phyloP scores from a whole-genome alignment of 53 echinoderm and acorn worm species.

The Antedon mediterranea region DNA sequence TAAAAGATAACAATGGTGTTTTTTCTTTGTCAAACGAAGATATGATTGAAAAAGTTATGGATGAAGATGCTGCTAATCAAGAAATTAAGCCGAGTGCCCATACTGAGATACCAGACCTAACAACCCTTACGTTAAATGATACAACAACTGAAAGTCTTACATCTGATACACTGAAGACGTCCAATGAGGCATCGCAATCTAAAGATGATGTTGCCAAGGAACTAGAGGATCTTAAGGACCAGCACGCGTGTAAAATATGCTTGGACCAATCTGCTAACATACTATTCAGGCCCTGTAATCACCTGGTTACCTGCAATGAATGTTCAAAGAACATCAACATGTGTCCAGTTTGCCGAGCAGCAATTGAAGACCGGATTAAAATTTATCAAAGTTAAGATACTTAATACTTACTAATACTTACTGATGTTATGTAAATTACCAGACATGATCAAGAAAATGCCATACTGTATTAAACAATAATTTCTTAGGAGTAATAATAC shows the following conservation, averaged over 20 bases:
- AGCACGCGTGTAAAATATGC: constrained; percentile 67
- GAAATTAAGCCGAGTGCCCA: background rate
- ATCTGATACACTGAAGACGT: background rate
- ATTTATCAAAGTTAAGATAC: background rate
- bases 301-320: constrained; percentile 44
- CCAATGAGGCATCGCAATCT: background rate
- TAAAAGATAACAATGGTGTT: background rate
- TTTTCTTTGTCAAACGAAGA: background rate
- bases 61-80: background rate
- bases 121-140: background rate
- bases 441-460: too few species aligned
- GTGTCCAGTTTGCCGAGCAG: constrained; percentile 50
- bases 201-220: background rate
- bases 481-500: too few species aligned
- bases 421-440: too few species aligned
- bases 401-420: too few species aligned
- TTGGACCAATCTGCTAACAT: constrained; percentile 39
- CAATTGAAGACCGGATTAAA: constrained; percentile 1
- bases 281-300: constrained; percentile 47
- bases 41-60: background rate
- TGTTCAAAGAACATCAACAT: constrained; percentile 13
- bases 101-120: background rate
- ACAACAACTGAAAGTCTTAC: background rate
- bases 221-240: constrained; percentile 22
- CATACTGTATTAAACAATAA: too few species aligned